These are phyloP conservation scores for Psittacula derbiana DNA, from an alignment of 2,797 vertebrate species.

Conservation along the genomic window DNA sequence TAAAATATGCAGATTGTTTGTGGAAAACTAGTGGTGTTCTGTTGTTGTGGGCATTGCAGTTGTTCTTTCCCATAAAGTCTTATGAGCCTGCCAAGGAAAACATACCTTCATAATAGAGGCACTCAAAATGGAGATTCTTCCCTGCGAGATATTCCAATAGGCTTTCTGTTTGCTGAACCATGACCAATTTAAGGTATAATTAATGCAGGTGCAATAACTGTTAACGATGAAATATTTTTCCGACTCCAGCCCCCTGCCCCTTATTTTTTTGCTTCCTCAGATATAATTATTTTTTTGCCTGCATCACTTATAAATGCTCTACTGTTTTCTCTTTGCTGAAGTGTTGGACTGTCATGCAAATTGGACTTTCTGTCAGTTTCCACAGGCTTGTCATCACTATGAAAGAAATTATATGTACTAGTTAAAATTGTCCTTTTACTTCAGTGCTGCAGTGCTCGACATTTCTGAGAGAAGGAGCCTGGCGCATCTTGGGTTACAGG, in stretches of 20 bases:
- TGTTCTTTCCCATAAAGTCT: background rate
- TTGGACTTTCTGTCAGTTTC: slow-evolving; percentile 29
- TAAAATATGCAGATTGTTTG: background rate
- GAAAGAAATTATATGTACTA: slow-evolving; percentile 39
- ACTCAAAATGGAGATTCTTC: background rate
- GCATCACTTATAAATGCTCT: slow-evolving; percentile 12
- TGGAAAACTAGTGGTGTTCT: background rate
- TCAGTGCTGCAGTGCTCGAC: slow-evolving; percentile 8
- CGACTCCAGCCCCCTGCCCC: background rate
- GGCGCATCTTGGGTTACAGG: background rate
- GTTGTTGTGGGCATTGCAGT: background rate
- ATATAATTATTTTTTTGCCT: slow-evolving; percentile 24
- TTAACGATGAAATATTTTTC: background rate
- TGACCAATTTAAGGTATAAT: background rate
- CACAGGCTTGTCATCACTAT: slow-evolving; percentile 38
- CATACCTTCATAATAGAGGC: background rate
- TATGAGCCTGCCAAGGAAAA: background rate
- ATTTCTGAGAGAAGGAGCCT: slow-evolving; percentile 36
- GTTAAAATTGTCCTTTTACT: slow-evolving; percentile 57
- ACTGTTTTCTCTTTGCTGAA: slow-evolving; percentile 33
- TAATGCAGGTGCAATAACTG: background rate
- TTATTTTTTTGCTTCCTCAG: background rate
- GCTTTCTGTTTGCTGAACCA: background rate
- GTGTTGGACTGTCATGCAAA: slow-evolving; percentile 10
- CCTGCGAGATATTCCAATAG: background rate